A percentile compares a stretch with the other conserved stretches of the same genome.
These are phyloP conservation scores for Lynx canadensis DNA, from an alignment of 2,113 vertebrate genomes.

Conservation along the genomic window DNA sequence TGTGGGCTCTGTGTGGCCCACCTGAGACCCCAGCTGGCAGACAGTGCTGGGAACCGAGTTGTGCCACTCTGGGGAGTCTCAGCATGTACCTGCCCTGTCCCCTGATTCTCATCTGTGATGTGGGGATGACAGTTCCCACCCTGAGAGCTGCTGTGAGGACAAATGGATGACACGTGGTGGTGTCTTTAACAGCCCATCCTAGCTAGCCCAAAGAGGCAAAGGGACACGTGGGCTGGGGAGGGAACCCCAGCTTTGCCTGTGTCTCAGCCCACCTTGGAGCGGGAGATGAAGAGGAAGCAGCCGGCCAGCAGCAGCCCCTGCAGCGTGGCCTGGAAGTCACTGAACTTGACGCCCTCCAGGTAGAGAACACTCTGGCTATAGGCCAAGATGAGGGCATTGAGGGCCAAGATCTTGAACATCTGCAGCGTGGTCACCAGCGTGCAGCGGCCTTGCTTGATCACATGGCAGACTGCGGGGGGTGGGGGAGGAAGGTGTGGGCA, in stretches of 20 bases:
- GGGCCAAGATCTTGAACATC: conserved; percentile 98
- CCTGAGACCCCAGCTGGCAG: background rate
- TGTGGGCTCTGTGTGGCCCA: background rate
- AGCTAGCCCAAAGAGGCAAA: background rate
- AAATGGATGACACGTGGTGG: fast-evolving
- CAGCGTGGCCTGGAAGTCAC: conserved; percentile 96
- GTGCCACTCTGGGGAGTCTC: background rate
- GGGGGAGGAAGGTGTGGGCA: background rate
- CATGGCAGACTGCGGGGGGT: conserved; percentile 92
- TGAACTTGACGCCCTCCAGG: conserved; percentile 98
- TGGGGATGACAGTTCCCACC: background rate
- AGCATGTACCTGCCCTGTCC: fast-evolving
- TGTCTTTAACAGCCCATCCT: fast-evolving
- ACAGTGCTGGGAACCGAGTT: background rate
- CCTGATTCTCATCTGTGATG: background rate
- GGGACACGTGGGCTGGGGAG: no score
- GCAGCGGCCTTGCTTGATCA: conserved; percentile 98
- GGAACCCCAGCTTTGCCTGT: background rate
- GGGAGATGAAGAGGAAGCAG: conserved; percentile 99
- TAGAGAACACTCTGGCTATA: conserved; percentile 99
- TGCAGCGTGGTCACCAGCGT: conserved; percentile 97
- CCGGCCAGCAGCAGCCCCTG: conserved; percentile 96
- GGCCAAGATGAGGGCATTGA: conserved; percentile 96
- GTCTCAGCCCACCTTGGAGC: conserved; percentile 92
- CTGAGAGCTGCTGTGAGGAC: background rate